Conservation (phyloP, 2,113 vertebrate genomes). For the Varanus salvator region DNA sequence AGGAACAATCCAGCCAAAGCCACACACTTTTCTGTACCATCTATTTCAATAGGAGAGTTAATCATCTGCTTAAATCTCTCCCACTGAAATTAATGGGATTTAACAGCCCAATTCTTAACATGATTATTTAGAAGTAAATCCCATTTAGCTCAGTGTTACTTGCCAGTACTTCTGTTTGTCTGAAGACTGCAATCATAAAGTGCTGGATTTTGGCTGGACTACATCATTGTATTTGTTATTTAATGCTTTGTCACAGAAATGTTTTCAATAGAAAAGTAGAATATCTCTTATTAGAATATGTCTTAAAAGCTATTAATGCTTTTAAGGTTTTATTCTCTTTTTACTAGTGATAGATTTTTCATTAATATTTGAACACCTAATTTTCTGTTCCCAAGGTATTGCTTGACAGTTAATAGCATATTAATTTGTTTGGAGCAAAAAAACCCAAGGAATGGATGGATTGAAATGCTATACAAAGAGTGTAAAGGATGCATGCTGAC, state of each 20-base stretch:
- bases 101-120: not conserved
- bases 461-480: not conserved
- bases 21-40: not conserved
- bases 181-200: not conserved
- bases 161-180: not conserved
- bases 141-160: not conserved
- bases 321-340: not conserved
- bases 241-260: not conserved
- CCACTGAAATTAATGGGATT: not conserved
- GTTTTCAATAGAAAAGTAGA: not conserved
- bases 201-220: not conserved
- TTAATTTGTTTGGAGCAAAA: not conserved
- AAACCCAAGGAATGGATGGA: not conserved
- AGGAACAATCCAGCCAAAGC: not conserved
- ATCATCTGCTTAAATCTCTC: not conserved
- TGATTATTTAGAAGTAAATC: constrained; percentile 3
- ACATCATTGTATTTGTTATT: not conserved
- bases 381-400: not conserved
- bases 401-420: not conserved
- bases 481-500: not conserved
- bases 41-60: not conserved
- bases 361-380: not conserved
- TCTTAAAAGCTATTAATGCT: not conserved
- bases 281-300: not conserved
- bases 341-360: too few species aligned